phyloP scores from a whole-genome alignment of 2,888 invertebrate species.

The Saturnia pavonia region DNA sequence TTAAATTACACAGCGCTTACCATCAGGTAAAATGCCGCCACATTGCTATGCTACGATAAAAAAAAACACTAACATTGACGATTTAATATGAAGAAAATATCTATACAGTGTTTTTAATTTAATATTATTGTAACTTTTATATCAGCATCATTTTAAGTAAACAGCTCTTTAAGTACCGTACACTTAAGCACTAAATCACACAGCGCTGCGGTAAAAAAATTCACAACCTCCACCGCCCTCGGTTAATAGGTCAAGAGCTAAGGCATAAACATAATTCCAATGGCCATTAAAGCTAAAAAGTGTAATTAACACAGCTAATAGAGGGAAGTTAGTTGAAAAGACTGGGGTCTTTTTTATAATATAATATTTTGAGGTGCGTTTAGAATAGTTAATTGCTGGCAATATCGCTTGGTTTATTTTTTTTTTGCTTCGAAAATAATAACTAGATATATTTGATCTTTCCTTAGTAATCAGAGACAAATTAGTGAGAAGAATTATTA shows the following conservation, averaged over 20 bases:
- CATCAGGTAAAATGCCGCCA: no score
- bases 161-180: conserved; percentile 3
- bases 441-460: neutral
- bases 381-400: conserved; percentile 1
- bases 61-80: neutral
- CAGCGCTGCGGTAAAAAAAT: conserved; percentile 33
- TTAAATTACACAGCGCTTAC: no score
- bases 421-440: neutral
- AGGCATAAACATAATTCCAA: conserved; percentile 28
- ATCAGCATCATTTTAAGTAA: conserved; percentile 18
- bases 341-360: conserved; percentile 4
- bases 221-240: conserved; percentile 26
- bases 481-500: neutral
- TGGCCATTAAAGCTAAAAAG: conserved; percentile 20
- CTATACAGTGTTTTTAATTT: neutral
- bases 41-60: no score
- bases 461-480: neutral
- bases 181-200: conserved; percentile 37
- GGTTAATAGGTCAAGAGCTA: conserved; percentile 26
- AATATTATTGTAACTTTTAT: neutral
- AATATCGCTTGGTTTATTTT: neutral
- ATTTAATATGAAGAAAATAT: neutral
- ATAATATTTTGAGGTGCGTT: conserved; percentile 9
- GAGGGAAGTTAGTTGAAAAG: conserved; percentile 16
- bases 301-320: conserved; percentile 20